Base-by-base conservation (phyloP, 2,888 invertebrate species). In the Cataglyphis altisquamis region DNA sequence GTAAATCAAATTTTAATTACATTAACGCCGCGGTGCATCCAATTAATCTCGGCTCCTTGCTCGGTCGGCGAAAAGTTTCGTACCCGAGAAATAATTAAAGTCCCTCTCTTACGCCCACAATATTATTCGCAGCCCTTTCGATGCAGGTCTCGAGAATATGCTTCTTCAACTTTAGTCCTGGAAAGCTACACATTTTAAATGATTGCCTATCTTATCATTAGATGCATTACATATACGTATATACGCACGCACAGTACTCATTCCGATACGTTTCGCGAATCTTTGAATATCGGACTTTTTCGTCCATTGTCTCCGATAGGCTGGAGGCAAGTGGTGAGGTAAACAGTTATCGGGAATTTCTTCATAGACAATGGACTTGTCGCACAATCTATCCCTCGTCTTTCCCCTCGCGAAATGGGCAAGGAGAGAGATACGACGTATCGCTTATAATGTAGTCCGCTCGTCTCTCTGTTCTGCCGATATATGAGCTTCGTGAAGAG, bases 331-430 rank as follows among this genome's bases (percentile, higher is more conserved):
- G 81, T 82, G 75, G 62, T 60, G 75, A n/a, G n/a, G 39, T 63
- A 82, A 84, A 82, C 62, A 75, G 74, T 55, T 55, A 60, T 64
- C 73, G 81, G 67, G 62, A 73, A 77, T 72, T 83, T 60, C 78
- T 66, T 66, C 68, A 60, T 57, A 85, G 87, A 89, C 89, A 87
- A 89, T 89, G 80, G 74, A 82, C 80, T 83, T 87, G 89, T 89
- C 87, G 80, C 83, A 73, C 63, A 73, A 60, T 21, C 29, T 4
- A n/a, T n/a, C 25, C 39, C 8, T 15, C 48, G 21, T 21, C 36
- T 25, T 60, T 48, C 29, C n/a, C 5, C 12, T 3, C 66, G 45
- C 32, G 39, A 78, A 63, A 67, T 32, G 21, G 32, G 29, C 57
- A 36, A 68, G 62, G 39, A 41, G 21, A 25, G 32, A 21, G 67